Evolutionary conservation across 2,797 vertebrate species (phyloP), one percentile per base, ranked within the genome.

Genomic region (Anomalospiza imberbis): DNA sequence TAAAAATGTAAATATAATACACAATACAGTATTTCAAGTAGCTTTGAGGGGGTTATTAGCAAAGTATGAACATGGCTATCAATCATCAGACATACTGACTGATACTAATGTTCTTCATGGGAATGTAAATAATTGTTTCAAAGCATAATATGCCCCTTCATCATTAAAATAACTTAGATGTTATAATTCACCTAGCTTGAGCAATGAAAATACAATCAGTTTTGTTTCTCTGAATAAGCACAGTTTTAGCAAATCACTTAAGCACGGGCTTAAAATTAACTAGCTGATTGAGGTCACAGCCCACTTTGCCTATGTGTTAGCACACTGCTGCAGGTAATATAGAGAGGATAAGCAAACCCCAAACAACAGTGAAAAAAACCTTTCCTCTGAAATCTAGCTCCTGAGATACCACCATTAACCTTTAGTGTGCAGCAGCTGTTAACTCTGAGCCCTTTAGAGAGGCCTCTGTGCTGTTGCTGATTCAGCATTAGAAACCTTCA

Each of bases 241-340:
- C 45, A 74, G 77, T 94, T 94, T 78, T 77, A 80, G 88, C 80
- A 94, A 94, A 96, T 88, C 85, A 86, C 71, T 90, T 88, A 89
- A 92, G 94, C 79, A 86, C 1, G 0, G 40, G 94, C 92, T 95
- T 94, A 91, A 94, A 94, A 95, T 89, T 91, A 94, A 95, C 80
- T 91, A 92, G 94, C 89, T 94, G 93, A 94, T 96, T 88, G 80
- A 95, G 94, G 94, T 94, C 95, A 96, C 74, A 94, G 95, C 91
- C 94, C 85, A 93, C 83, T 94, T 94, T 90, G 74, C 45, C 77
- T 72, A 7, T 36, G 54, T 0, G 0, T 81, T 88, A 81, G 55
- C 42, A 80, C 3, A 4, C 70, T 88, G 88, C 83, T 91, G 80
- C 83, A 97, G 94, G 95, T 96, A 91, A 91, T 65, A 21, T 9